Percentiles rank a stretch among this genome's conserved stretches.
Evolutionary conservation across 2,113 vertebrate species (phyloP).

Genomic region (Neomonachus schauinslandi): DNA sequence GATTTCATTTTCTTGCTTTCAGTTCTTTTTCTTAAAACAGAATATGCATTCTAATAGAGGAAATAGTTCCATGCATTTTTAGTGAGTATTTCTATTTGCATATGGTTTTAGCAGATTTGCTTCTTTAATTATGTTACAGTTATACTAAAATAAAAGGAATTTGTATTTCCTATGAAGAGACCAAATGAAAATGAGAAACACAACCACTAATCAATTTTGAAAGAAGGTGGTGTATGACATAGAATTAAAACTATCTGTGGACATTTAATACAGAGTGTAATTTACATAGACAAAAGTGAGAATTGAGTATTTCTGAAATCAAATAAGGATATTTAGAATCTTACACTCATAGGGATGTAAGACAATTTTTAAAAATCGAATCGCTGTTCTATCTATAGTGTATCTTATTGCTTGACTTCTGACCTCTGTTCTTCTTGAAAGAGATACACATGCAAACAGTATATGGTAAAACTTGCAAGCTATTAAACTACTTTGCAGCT

Average conservation of each 20-base stretch:
- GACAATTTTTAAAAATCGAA: neutral
- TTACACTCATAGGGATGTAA: neutral
- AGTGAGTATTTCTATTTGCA: neutral
- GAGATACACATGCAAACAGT: neutral
- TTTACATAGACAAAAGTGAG: neutral
- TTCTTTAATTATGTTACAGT: slow-evolving; percentile 1
- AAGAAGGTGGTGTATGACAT: neutral
- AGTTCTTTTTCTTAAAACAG: neutral
- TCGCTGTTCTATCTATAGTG: neutral
- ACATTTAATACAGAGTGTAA: neutral
- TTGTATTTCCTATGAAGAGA: neutral
- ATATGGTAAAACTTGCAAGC: neutral
- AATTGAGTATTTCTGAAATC: slow-evolving; percentile 46
- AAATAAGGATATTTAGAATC: slow-evolving; percentile 1
- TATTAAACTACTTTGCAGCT: neutral
- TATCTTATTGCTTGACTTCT: neutral
- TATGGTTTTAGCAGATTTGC: neutral
- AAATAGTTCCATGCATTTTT: neutral
- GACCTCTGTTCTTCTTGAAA: neutral
- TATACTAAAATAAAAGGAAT: slow-evolving; percentile 24
- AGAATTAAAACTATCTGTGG: neutral
- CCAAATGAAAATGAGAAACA: slow-evolving; percentile 38
- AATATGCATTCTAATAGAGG: neutral
- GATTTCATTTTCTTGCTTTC: neutral
- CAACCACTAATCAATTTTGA: neutral